Percentiles rank a stretch among this genome's conserved stretches.
These are phyloP conservation scores for Calliphora vicina DNA, from an alignment of 1,140 invertebrate species.

Conservation along the genomic window DNA sequence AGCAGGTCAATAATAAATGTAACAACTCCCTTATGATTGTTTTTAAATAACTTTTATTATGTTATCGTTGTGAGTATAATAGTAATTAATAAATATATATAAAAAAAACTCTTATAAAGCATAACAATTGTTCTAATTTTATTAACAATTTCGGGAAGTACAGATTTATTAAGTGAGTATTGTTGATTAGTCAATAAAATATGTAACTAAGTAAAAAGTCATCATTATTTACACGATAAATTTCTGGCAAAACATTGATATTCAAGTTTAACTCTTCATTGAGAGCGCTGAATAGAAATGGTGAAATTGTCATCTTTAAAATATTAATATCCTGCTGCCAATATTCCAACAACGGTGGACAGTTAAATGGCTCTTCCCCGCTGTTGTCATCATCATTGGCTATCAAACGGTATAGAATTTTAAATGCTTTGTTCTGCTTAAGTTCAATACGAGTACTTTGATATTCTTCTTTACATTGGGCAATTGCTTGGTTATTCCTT, in stretches of 20 bases:
- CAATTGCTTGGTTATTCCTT: constrained; percentile 38
- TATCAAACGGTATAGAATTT: constrained; percentile 36
- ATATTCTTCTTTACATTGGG: neutral
- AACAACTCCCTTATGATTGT: no score
- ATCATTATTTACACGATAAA: constrained; percentile 38
- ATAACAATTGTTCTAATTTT: no score
- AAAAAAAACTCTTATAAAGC: no score
- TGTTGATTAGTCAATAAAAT: constrained; percentile 13
- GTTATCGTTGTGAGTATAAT: no score
- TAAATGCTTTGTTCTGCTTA: constrained; percentile 25
- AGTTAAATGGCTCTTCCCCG: neutral
- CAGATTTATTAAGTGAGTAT: no score
- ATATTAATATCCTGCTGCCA: constrained; percentile 47
- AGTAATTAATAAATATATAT: no score
- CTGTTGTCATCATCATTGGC: neutral
- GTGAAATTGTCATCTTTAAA: constrained; percentile 50
- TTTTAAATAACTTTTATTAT: no score
- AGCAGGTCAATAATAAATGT: no score
- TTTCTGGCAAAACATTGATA: constrained; percentile 37
- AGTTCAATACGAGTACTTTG: neutral
- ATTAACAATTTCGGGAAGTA: no score
- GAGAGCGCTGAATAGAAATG: constrained; percentile 28
- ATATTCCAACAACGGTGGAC: constrained; percentile 26
- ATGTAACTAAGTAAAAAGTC: constrained; percentile 38
- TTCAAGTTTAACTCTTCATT: constrained; percentile 25